Conservation (phyloP, 2,888 invertebrate species). For the Patella ulyssiponensis region DNA sequence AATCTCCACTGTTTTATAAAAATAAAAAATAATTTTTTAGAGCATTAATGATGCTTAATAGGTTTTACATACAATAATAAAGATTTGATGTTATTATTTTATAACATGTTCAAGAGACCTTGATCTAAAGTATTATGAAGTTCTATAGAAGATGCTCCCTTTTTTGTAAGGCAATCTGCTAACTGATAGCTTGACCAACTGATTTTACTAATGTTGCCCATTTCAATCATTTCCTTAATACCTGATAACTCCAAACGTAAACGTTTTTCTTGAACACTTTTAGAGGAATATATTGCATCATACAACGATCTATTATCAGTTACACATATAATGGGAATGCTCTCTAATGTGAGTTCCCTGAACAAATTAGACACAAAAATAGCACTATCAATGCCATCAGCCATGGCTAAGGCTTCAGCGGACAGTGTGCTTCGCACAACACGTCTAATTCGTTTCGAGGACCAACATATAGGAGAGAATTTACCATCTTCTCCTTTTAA, state of each 20-base stretch:
- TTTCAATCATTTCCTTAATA: conserved; percentile 3
- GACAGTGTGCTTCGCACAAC: not conserved
- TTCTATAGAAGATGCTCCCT: not conserved
- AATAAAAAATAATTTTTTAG: no score
- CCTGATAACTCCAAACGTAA: not conserved
- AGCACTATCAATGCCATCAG: conserved; percentile 9
- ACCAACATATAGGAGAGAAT: conserved; percentile 7
- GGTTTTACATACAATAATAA: no score
- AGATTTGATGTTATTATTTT: not conserved
- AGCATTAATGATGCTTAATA: no score
- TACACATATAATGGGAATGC: not conserved
- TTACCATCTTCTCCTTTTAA: not conserved
- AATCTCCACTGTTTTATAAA: no score
- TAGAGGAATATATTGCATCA: not conserved
- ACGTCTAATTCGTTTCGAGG: not conserved
- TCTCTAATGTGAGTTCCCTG: not conserved
- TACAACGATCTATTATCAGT: not conserved
- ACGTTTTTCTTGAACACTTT: not conserved
- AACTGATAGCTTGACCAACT: not conserved
- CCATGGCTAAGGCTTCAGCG: not conserved
- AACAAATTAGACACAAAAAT: not conserved
- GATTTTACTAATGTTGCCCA: not conserved
- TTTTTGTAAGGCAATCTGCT: not conserved
- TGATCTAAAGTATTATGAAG: not conserved
- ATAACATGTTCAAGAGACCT: not conserved